Evolutionary conservation across 2,888 invertebrate genomes (phyloP).

Genomic region (Perdita meconis): DNA sequence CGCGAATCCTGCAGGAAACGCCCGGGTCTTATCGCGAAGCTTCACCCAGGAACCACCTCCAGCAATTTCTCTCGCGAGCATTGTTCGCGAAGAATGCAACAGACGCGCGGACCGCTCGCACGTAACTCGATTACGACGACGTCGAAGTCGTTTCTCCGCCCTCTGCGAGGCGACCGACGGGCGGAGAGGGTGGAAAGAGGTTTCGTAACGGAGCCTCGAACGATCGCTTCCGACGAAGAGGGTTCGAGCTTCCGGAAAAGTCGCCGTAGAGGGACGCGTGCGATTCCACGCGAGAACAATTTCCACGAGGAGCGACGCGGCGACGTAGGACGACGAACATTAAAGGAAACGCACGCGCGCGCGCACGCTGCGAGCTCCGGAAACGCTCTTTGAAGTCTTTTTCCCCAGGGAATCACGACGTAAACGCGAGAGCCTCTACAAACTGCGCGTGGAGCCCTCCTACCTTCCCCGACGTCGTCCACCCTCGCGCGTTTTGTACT

Average conservation of each 20-base stretch:
- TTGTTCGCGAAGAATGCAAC: constrained; percentile 14
- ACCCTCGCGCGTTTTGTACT: constrained; percentile 10
- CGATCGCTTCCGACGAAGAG: constrained; percentile 10
- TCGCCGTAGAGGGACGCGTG: constrained; percentile 15
- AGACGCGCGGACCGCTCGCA: constrained; percentile 4
- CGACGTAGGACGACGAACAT: background rate
- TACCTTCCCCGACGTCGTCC: background rate
- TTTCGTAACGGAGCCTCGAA: constrained; percentile 20
- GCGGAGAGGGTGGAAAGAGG: background rate
- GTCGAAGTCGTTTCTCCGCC: background rate
- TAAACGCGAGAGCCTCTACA: constrained; percentile 19
- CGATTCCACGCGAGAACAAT: constrained; percentile 37
- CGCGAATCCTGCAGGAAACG: constrained; percentile 4
- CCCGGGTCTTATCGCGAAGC: constrained; percentile 15
- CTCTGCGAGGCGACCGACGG: too few species aligned
- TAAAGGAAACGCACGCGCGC: constrained; percentile 36
- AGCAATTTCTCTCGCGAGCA: constrained; percentile 7
- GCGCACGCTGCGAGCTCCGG: constrained; percentile 14
- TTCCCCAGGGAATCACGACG: constrained; percentile 13
- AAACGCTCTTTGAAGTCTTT: constrained; percentile 45
- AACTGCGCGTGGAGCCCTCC: background rate
- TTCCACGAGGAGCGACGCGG: constrained; percentile 13
- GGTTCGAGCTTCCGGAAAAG: constrained; percentile 4
- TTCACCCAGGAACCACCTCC: background rate
- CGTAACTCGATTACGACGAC: constrained; percentile 17